These are phyloP conservation scores for Drosophila virilis DNA, from an alignment of 1,140 invertebrate genomes.

Conservation along the genomic window DNA sequence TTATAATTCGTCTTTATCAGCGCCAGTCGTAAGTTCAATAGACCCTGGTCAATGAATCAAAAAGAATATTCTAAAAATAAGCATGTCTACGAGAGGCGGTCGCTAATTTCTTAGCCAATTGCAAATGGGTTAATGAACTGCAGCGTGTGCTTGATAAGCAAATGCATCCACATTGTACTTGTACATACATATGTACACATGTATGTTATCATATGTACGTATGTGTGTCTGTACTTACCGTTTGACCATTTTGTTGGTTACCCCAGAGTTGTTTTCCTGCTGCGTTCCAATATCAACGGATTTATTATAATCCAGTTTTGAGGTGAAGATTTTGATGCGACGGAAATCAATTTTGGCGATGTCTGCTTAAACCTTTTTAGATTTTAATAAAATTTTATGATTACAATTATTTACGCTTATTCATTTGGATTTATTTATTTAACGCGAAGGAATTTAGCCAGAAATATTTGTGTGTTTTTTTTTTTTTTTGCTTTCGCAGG, in stretches of 20 bases:
- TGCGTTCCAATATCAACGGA: constrained; percentile 84
- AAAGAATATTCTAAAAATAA: constrained; percentile 32
- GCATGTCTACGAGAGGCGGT: constrained; percentile 35
- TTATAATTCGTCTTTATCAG: constrained; percentile 73
- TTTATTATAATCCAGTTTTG: constrained; percentile 84
- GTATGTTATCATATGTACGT: neutral
- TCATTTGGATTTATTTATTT: constrained; percentile 17
- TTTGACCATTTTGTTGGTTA: constrained; percentile 84
- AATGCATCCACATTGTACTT: constrained; percentile 2
- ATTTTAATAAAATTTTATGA: constrained; percentile 24
- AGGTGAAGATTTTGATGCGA: constrained; percentile 83
- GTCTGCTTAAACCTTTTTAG: constrained; percentile 49
- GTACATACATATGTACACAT: neutral
- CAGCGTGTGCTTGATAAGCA: constrained; percentile 17
- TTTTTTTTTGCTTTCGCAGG: neutral
- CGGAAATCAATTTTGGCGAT: constrained; percentile 82
- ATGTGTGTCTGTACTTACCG: constrained; percentile 63
- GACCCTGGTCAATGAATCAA: constrained; percentile 41
- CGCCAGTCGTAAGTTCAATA: constrained; percentile 56
- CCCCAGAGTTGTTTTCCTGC: constrained; percentile 84
- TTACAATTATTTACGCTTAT: neutral
- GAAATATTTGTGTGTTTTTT: neutral
- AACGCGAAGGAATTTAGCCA: neutral
- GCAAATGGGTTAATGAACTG: constrained; percentile 64
- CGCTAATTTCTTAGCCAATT: constrained; percentile 54